Conservation (phyloP, 2,113 vertebrate genomes). For the Eulemur macaco region DNA sequence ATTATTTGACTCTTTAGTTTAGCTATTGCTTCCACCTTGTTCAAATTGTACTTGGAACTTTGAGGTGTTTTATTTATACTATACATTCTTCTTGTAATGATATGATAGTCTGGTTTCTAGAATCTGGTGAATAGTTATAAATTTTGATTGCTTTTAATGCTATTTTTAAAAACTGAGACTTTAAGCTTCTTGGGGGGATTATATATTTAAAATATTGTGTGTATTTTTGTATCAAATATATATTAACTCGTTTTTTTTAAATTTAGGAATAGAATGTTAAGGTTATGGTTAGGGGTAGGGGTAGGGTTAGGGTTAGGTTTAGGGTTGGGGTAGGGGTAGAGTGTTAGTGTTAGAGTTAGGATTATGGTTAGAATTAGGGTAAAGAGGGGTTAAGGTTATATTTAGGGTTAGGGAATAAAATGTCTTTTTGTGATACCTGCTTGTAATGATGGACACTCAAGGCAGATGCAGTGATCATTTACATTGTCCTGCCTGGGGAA, state of each 20-base stretch:
- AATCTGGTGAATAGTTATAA: background rate
- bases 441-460: background rate
- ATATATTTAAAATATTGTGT: background rate
- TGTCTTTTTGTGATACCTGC: background rate
- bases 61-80: background rate
- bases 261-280: no score
- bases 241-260: no score
- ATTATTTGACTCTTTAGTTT: background rate
- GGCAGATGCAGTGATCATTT: background rate
- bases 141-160: background rate
- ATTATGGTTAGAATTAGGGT: no score
- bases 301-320: no score
- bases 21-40: background rate
- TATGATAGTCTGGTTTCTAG: background rate
- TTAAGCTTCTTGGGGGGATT: background rate
- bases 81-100: background rate
- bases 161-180: background rate
- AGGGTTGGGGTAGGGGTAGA: no score
- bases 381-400: no score
- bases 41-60: background rate
- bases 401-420: background rate
- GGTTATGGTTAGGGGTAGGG: no score
- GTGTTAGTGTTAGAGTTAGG: no score
- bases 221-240: background rate
- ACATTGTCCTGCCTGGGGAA: background rate